A percentile compares a stretch with the other conserved stretches of the same genome.
Evolutionary conservation across 2,797 vertebrate genomes (phyloP).

Genomic region (Balearica regulorum): DNA sequence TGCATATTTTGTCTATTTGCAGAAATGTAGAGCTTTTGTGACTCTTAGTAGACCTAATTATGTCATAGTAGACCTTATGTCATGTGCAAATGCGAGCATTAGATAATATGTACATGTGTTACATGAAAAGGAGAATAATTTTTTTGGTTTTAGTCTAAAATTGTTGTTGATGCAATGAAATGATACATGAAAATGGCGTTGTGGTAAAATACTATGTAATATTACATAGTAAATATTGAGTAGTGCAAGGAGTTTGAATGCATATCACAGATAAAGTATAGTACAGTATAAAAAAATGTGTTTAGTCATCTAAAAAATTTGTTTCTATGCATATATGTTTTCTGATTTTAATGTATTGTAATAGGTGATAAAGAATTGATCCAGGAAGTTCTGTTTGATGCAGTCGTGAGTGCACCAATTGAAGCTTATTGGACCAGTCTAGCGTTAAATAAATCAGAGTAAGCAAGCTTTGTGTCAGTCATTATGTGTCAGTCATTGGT

Average conservation of each 20-base stretch:
- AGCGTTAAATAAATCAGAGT: slow-evolving; percentile 96
- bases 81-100: neutral
- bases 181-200: neutral
- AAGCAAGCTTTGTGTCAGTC: slow-evolving; percentile 43
- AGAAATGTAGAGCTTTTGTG: neutral
- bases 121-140: neutral
- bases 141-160: neutral
- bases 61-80: neutral
- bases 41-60: neutral
- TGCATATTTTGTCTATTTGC: neutral
- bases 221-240: neutral
- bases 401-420: slow-evolving; percentile 92
- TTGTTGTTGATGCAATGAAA: neutral
- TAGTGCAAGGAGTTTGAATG: neutral
- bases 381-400: slow-evolving; percentile 94
- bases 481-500: neutral
- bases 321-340: neutral
- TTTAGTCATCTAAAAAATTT: neutral
- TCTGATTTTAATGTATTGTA: neutral
- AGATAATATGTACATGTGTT: neutral
- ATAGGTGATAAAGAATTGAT: slow-evolving; percentile 93
- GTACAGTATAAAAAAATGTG: neutral
- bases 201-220: neutral
- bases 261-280: neutral
- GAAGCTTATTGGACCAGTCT: slow-evolving; percentile 98